These are phyloP conservation scores for Tauraco hartlaubi DNA, from an alignment of 2,797 vertebrate genomes.

Conservation along the genomic window DNA sequence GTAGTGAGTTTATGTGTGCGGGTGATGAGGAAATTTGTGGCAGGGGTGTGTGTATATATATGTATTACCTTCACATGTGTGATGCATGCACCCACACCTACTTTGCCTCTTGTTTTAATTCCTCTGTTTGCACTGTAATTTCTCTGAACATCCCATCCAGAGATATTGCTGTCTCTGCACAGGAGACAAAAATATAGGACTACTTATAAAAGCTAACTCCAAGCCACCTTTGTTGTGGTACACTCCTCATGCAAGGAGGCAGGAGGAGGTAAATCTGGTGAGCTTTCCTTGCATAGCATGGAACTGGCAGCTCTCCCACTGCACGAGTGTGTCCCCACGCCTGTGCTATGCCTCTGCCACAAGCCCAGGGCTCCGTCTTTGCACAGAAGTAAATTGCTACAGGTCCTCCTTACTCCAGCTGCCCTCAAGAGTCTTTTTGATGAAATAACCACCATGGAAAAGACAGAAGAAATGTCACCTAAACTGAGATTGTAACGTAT, in stretches of 20 bases:
- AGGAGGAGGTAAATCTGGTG: neutral
- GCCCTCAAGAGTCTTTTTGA: neutral
- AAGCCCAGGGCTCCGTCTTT: neutral
- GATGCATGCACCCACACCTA: neutral
- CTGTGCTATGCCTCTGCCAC: neutral
- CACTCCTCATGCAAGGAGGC: accelerated
- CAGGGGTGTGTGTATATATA: neutral
- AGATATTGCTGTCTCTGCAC: neutral
- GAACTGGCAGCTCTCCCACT: neutral
- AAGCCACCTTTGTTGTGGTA: neutral
- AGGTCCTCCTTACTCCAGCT: neutral
- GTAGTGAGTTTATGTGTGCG: neutral
- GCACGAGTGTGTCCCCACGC: accelerated
- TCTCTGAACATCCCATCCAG: neutral
- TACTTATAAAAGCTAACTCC: neutral
- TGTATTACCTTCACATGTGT: neutral
- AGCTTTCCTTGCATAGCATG: neutral
- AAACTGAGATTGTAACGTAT: neutral
- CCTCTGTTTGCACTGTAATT: neutral
- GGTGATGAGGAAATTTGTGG: neutral
- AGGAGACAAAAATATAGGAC: neutral
- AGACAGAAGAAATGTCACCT: neutral
- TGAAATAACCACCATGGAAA: neutral
- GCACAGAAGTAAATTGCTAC: neutral
- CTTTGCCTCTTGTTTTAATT: neutral